phyloP scores from a whole-genome alignment of 2,888 invertebrate genomes.

The Dorcus parallelipipedus region DNA sequence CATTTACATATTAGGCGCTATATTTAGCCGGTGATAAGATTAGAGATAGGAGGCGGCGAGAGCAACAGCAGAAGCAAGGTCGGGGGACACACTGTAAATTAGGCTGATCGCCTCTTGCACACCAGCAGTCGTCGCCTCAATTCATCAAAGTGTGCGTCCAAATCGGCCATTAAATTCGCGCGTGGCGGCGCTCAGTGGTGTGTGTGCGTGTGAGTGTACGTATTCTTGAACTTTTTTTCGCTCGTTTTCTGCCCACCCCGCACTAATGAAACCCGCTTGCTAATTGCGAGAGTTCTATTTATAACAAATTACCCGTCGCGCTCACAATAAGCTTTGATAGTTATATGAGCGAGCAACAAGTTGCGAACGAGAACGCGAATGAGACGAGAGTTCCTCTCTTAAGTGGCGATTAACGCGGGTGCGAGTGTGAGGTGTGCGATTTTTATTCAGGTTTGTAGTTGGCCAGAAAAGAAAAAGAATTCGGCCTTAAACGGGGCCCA shows the following conservation, averaged over 20 bases:
- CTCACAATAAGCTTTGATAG: too few relatives aligned
- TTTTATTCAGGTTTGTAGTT: too few relatives aligned
- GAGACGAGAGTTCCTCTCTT: too few relatives aligned
- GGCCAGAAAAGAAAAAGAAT: too few relatives aligned
- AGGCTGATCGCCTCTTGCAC: slow-evolving; percentile 9
- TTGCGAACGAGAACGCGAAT: too few relatives aligned
- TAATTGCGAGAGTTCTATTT: slow-evolving; percentile 4
- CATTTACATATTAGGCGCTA: slow-evolving; percentile 19
- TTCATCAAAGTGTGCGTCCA: slow-evolving; percentile 5
- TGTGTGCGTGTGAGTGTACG: too few relatives aligned
- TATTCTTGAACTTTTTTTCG: not conserved
- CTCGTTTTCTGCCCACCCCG: not conserved
- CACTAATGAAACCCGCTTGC: slow-evolving; percentile 6
- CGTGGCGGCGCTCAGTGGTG: too few relatives aligned
- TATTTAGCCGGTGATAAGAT: slow-evolving; percentile 44
- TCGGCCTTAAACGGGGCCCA: too few relatives aligned
- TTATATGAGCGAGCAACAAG: too few relatives aligned
- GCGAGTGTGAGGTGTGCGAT: too few relatives aligned
- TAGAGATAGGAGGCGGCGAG: slow-evolving; percentile 20
- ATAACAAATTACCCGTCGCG: not conserved
- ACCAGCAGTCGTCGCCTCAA: slow-evolving; percentile 1
- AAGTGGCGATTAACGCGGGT: too few relatives aligned
- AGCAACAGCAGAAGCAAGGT: slow-evolving; percentile 32
- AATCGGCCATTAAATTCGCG: too few relatives aligned
- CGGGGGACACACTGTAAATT: slow-evolving; percentile 23